Base-by-base conservation (phyloP, 1,140 invertebrate genomes). In the Scaptodrosophila lebanonensis region DNA sequence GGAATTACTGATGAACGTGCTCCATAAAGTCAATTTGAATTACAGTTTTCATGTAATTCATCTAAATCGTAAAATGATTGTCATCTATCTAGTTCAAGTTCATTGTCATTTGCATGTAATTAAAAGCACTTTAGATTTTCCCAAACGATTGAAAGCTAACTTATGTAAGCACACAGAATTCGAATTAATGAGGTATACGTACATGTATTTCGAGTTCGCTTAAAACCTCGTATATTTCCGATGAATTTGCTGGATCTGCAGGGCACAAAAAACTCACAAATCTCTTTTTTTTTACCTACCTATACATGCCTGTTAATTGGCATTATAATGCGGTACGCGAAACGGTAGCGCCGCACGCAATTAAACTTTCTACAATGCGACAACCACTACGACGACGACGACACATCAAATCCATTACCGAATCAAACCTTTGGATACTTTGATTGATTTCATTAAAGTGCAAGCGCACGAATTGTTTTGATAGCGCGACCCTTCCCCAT, bases 171-270 rank as follows among this genome's bases (percentile, higher is more conserved):
- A 13, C 2, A 2, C 29, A 32, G n/a, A 12, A 47, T 16, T n/a
- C 2, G 6, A 39, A 29, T 59, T 40, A 59, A 66, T 66, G 27
- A 29, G 42, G 22, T 4, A 32, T 27, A 15, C 8, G 29, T 16
- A 16, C 27, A 66, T 66, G 62, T 62, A 50, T 66, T 40, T 27
- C 35, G 62, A 42, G 62, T 66, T 57, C 56, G 51, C 43, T 39
- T 57, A 38, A 39, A 25, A 22, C 33, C n/a, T n/a, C n/a, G n/a
- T n/a, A n/a, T n/a, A n/a, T n/a, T n/a, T n/a, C n/a, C n/a, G n/a
- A n/a, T n/a, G n/a, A n/a, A n/a, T n/a, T n/a, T n/a, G n/a, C n/a
- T n/a, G n/a, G n/a, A n/a, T n/a, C 12, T 33, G 8, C 22, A 25
- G 22, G 22, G 22, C 22, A 25, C 8, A 25, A 25, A 25, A 25